These are phyloP conservation scores for Augiades crinisus DNA, from an alignment of 2,888 invertebrate species.

Conservation along the genomic window DNA sequence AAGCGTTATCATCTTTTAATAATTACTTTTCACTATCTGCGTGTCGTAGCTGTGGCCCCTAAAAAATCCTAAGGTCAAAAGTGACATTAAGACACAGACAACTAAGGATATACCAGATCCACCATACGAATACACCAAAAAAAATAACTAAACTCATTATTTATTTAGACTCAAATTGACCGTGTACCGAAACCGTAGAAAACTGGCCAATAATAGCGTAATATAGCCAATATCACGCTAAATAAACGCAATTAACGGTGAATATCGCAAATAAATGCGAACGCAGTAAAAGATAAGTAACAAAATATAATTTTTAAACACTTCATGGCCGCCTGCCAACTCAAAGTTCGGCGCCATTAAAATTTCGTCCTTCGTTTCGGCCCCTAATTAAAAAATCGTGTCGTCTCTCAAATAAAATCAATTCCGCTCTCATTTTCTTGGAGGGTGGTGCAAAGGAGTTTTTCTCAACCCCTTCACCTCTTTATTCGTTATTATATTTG, in stretches of 20 bases:
- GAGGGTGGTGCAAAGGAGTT: slow-evolving; percentile 33
- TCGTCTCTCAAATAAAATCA: slow-evolving; percentile 77
- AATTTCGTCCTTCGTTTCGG: slow-evolving; percentile 20
- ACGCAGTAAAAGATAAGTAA: slow-evolving; percentile 7
- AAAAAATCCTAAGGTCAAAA: no score
- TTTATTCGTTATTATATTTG: slow-evolving; percentile 65
- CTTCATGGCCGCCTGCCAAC: slow-evolving; percentile 11
- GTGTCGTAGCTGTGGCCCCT: not conserved
- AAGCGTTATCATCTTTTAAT: not conserved
- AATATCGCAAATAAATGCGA: no score
- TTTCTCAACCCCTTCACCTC: slow-evolving; percentile 38
- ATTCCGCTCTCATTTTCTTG: slow-evolving; percentile 61
- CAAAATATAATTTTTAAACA: slow-evolving; percentile 10
- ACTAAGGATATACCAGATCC: no score
- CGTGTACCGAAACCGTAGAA: no score
- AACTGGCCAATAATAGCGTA: no score
- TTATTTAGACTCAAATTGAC: no score
- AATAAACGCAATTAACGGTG: no score
- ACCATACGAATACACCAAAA: not conserved
- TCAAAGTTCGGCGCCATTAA: slow-evolving; percentile 20
- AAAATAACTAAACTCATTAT: no score
- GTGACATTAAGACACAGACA: no score
- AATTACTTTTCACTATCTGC: no score
- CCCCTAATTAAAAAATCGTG: slow-evolving; percentile 76
- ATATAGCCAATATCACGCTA: no score